Percentiles rank a stretch among this genome's conserved stretches.
These are phyloP conservation scores for Calephelis nemesis DNA, from an alignment of 1,140 invertebrate species.

Conservation along the genomic window DNA sequence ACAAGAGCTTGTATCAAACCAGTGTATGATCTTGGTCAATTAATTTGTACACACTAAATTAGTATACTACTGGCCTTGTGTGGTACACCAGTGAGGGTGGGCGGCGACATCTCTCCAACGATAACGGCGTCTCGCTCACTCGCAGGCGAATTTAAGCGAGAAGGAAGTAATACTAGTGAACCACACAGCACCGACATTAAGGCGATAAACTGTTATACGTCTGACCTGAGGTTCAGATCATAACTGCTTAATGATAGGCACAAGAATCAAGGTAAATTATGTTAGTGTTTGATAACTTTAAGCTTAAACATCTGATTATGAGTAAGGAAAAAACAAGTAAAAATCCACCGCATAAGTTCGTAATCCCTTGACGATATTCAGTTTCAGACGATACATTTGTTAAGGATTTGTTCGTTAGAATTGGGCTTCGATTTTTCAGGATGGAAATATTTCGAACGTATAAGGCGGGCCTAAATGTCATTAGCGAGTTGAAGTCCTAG, in stretches of 20 bases:
- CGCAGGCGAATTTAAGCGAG: conserved; percentile 36
- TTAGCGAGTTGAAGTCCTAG: no score
- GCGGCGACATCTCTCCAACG: conserved; percentile 48
- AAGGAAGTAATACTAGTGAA: conserved; percentile 38
- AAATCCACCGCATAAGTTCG: no score
- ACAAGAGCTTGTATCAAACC: no score
- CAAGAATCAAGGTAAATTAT: conserved; percentile 15
- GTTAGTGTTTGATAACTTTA: not conserved
- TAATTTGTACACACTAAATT: conserved; percentile 17
- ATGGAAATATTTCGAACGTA: no score
- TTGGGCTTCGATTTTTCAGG: no score
- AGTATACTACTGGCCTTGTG: conserved; percentile 47
- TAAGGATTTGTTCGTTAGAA: no score
- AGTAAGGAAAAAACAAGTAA: not conserved
- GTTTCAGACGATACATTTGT: no score
- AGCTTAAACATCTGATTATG: not conserved
- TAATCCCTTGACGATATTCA: no score
- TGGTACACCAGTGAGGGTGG: conserved; percentile 43
- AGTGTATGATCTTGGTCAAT: no score
- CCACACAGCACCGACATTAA: conserved; percentile 33
- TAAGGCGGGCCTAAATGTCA: no score
- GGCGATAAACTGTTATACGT: conserved; percentile 61
- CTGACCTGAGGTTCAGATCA: conserved; percentile 40
- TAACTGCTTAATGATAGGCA: conserved; percentile 12
- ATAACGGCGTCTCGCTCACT: conserved; percentile 45